phyloP scores from a whole-genome alignment of 2,888 invertebrate species.

The Lissonota sp. region DNA sequence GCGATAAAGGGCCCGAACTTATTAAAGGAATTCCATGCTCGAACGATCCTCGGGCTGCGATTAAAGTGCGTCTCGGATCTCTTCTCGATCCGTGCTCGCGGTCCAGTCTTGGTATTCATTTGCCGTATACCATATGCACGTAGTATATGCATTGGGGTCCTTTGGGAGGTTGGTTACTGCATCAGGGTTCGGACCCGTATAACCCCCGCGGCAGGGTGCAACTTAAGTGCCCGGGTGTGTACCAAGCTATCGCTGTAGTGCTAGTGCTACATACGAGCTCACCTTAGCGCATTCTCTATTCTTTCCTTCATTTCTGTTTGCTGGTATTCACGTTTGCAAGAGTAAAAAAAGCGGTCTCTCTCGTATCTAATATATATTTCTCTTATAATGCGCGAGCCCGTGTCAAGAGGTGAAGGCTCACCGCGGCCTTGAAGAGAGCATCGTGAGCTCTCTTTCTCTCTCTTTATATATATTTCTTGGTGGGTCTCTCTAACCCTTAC shows the following conservation, averaged over 20 bases:
- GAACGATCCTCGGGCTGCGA: constrained; percentile 56
- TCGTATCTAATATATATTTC: constrained; percentile 51
- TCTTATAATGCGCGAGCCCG: constrained; percentile 67
- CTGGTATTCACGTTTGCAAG: constrained; percentile 10
- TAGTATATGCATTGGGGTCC: constrained; percentile 2
- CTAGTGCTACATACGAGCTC: neutral
- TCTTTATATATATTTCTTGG: neutral
- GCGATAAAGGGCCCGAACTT: constrained; percentile 67
- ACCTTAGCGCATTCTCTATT: constrained; percentile 37
- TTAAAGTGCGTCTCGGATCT: constrained; percentile 56
- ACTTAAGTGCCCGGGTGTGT: constrained; percentile 72
- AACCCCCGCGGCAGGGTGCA: constrained; percentile 64
- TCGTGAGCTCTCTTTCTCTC: constrained; percentile 36
- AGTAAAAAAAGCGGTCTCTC: constrained; percentile 35
- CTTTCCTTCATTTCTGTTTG: neutral
- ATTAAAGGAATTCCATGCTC: constrained; percentile 66
- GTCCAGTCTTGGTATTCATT: constrained; percentile 43
- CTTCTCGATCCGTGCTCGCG: constrained; percentile 12
- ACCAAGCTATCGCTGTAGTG: constrained; percentile 55
- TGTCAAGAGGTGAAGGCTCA: constrained; percentile 80
- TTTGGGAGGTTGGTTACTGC: constrained; percentile 14
- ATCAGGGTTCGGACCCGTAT: constrained; percentile 22
- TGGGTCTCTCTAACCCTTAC: constrained; percentile 5
- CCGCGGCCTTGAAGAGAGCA: constrained; percentile 77
- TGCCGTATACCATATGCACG: neutral